A percentile compares a stretch with the other conserved stretches of the same genome.
phyloP scores from a whole-genome alignment of 2,113 vertebrate genomes.

The Ageneiosus marmoratus region DNA sequence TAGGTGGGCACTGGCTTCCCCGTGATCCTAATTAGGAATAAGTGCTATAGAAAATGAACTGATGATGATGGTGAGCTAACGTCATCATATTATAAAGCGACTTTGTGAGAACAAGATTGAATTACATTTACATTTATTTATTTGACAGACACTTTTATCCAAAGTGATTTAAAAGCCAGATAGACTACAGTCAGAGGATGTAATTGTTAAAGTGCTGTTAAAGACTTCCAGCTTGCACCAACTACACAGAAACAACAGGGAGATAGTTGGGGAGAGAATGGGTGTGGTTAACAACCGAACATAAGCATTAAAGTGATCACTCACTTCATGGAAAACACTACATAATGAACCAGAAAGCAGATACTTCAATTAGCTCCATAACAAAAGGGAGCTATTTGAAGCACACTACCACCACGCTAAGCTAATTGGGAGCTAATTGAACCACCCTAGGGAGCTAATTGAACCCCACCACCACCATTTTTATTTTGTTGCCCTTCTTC shows the following conservation, averaged over 20 bases:
- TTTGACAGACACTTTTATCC: background rate
- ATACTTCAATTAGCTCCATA: background rate
- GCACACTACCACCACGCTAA: no score
- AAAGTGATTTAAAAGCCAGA: background rate
- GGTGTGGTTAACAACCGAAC: background rate
- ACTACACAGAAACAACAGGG: background rate
- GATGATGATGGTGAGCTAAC: background rate
- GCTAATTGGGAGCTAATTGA: no score
- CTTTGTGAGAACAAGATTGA: background rate
- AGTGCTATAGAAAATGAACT: no score
- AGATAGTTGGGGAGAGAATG: background rate
- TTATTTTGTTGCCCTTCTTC: background rate
- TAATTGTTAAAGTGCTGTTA: constrained; percentile 11
- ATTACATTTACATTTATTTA: background rate
- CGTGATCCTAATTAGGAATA: no score
- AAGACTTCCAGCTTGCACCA: background rate
- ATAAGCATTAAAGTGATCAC: background rate
- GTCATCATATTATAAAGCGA: background rate
- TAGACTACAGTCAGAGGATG: background rate
- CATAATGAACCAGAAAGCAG: background rate
- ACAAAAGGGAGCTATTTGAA: background rate
- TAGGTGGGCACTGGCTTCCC: no score
- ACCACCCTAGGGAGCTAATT: no score
- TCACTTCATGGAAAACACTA: background rate
- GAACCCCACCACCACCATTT: background rate